A percentile compares a stretch with the other conserved stretches of the same genome.
Conservation (phyloP, 2,113 vertebrate species). For the Silurus asotus region DNA sequence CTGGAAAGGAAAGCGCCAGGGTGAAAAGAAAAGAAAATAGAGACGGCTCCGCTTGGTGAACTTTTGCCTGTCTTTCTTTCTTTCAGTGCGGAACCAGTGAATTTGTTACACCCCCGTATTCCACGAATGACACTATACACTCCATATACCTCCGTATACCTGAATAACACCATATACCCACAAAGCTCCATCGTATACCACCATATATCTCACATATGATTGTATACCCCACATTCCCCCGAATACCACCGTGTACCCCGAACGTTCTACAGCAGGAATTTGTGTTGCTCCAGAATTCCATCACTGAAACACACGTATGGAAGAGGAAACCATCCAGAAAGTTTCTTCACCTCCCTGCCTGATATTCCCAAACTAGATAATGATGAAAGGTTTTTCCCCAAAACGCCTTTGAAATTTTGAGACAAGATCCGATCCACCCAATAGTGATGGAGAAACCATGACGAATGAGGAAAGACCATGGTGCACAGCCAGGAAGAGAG, state of each 20-base stretch:
- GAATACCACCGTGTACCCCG: background rate
- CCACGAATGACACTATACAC: no score
- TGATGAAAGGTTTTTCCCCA: background rate
- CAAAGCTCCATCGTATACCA: no score
- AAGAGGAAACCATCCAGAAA: background rate
- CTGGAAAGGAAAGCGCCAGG: no score
- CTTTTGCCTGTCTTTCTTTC: no score
- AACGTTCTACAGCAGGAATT: background rate
- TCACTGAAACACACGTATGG: background rate
- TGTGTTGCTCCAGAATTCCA: background rate
- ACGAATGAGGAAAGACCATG: background rate
- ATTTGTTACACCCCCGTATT: no score
- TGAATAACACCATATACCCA: no score
- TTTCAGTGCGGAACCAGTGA: no score
- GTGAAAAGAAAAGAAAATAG: no score
- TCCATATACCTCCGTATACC: no score
- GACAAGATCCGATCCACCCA: background rate
- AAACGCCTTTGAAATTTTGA: background rate
- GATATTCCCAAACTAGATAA: background rate
- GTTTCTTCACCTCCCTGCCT: background rate
- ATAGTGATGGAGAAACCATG: background rate
- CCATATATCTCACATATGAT: no score
- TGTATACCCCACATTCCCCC: no score
- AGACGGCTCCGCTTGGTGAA: no score
- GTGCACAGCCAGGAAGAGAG: background rate